These are phyloP conservation scores for Fringilla coelebs DNA, from an alignment of 2,797 vertebrate species.

Conservation along the genomic window DNA sequence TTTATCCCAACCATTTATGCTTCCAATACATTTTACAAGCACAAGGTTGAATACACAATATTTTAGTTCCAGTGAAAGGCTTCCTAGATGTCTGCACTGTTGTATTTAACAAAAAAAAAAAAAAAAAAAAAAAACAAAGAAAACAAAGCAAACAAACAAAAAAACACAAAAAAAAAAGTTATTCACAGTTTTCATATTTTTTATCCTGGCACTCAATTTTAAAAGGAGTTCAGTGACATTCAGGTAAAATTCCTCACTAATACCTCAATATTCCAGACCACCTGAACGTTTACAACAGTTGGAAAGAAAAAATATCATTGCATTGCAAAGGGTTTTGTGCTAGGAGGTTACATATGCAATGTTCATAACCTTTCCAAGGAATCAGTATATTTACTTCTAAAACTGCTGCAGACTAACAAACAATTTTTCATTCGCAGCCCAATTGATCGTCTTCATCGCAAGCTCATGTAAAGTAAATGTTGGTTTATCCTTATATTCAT, in stretches of 20 bases:
- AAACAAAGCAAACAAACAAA: too few relatives aligned
- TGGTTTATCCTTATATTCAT: conserved; percentile 34
- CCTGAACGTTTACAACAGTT: neutral
- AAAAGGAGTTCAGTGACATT: neutral
- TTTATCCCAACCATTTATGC: neutral
- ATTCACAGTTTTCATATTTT: neutral
- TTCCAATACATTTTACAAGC: neutral
- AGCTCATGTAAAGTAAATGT: conserved; percentile 38
- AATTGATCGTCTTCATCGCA: neutral
- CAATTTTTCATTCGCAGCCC: neutral
- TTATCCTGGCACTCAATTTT: neutral
- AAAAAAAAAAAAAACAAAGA: too few relatives aligned
- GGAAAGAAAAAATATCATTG: neutral
- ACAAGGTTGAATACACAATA: neutral
- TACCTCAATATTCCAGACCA: neutral
- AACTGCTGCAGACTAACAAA: neutral
- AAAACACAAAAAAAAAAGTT: neutral
- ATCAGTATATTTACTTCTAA: conserved; percentile 1
- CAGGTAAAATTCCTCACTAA: neutral
- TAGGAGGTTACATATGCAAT: neutral
- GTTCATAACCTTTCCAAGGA: conserved; percentile 9
- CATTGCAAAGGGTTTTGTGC: neutral
- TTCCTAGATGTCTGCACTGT: neutral
- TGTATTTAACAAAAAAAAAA: neutral
- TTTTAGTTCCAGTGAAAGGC: neutral